Base-by-base conservation (phyloP, 2,797 vertebrate genomes). In the Peromyscus eremicus region DNA sequence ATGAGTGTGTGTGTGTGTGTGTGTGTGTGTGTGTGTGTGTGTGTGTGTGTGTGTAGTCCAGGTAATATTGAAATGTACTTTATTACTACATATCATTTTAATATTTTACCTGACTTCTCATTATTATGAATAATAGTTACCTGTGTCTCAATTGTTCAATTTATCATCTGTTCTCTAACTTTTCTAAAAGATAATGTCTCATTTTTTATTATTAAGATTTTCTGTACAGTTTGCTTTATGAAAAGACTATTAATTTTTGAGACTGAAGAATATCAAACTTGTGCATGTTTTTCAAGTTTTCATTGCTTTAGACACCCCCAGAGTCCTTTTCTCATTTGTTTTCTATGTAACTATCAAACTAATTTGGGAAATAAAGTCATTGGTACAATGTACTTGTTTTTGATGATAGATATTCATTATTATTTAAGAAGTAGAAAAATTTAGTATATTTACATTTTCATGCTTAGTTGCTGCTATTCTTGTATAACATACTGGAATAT, bases 381-480 rank as follows among this genome's bases (percentile, higher is more conserved):
- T 81, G 37, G 66, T 76, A 68, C 40, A 19, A 77, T 75, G 70
- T 60, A 94, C 32, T 80, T 88, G 25, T 57, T 29, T 46, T 71
- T 94, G 17, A 14, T 90, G 43, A 76, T 11, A 92, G 13, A 84
- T 2, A 1, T 80, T 94, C 64, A 75, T 93, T 93, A 71, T 49
- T 76, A 80, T 60, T 93, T 84, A 93, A 95, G 14, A 91, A 91
- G 5, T 49, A 88, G 23, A 80, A 86, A 94, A 12, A 75, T 23
- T 37, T 83, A 83, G 32, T 91, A 9, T 21, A 75, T n/a, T 91
- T 89, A 3, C 6, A 81, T 49, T 94, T 4, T 43, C 68, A 94
- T 68, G 5, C 46, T 94, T 94, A 37, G 55, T 85, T 95, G 75
- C 21, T 60, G 3, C 57, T 75, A 68, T 80, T 81, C 82, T n/a